These are phyloP conservation scores for Drosophila funebris DNA, from an alignment of 1,140 invertebrate species.

Conservation along the genomic window DNA sequence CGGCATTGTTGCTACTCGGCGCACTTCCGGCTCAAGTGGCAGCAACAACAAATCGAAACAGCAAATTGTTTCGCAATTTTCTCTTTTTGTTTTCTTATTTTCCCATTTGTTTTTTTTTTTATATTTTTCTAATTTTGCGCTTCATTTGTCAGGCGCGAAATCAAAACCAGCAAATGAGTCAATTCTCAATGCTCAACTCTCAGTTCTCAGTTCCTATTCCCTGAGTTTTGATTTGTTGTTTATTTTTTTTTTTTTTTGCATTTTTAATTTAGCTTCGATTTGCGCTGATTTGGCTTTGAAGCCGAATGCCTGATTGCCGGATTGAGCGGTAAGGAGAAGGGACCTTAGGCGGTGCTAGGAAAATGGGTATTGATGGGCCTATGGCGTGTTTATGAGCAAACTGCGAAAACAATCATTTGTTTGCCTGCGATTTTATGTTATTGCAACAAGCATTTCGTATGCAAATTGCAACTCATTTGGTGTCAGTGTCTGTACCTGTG, in stretches of 20 bases:
- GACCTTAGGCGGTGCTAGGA: neutral
- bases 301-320: slow-evolving; percentile 29
- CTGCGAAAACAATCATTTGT: slow-evolving; percentile 31
- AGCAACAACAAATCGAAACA: slow-evolving; percentile 24
- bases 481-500: slow-evolving; percentile 35
- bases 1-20: slow-evolving; percentile 40
- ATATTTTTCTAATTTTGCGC: slow-evolving; percentile 74
- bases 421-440: slow-evolving; percentile 49
- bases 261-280: slow-evolving; percentile 46
- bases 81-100: slow-evolving; percentile 27
- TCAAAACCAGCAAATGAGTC: slow-evolving; percentile 37
- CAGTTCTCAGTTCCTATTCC: neutral
- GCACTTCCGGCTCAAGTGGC: slow-evolving; percentile 73
- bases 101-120: slow-evolving; percentile 30
- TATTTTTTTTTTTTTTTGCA: slow-evolving; percentile 26
- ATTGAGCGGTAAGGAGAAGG: no score
- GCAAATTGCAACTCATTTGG: slow-evolving; percentile 64
- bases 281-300: slow-evolving; percentile 36
- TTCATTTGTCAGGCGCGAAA: slow-evolving; percentile 55
- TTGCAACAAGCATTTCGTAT: slow-evolving; percentile 60
- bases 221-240: slow-evolving; percentile 7
- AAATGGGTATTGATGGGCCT: slow-evolving; percentile 34
- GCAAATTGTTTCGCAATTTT: slow-evolving; percentile 37
- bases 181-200: neutral
- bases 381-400: slow-evolving; percentile 42